Base-by-base conservation (phyloP, 1,140 invertebrate species). In the Trachelipus rathkii region DNA sequence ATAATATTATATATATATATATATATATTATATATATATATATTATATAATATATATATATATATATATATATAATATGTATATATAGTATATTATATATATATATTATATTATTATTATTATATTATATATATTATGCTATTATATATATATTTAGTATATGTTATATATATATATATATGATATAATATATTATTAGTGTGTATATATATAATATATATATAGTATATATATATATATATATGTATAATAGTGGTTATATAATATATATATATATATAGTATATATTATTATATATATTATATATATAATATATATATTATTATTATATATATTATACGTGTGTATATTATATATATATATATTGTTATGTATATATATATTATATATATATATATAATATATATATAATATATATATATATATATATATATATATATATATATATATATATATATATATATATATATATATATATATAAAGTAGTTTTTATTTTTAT, bases 11-110 rank as follows among this genome's bases (percentile, higher is more conserved):
- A 33, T 33, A 33, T 33, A 33, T 33, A 33, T 33, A 33, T 33
- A 33, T 33, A 33, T 33, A 33, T 33, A 33, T 33, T 33, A 33
- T 33, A 33, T 33, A 33, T 33, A 33, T 33, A 33, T 33, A 33
- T 33, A 33, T 33, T 33, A 33, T 33, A n/a, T 33, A 33, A 1
- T 33, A 33, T 33, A 33, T 33, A 33, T 33, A 33, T 33, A 33
- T 33, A 60, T 60, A 15, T 60, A 15, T 15, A 60, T 60, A 60
- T 60, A 60, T 60, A 60, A n/a, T n/a, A n/a, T n/a, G n/a, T n/a
- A n/a, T n/a, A n/a, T n/a, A n/a, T n/a, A n/a, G n/a, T 60, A 60
- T 60, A 60, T 60, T n/a, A 60, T 60, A 60, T 60, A 60, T 60
- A 60, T 60, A 60, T 60, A 60, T 4, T 60, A 60, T 60, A 60